A percentile compares a stretch with the other conserved stretches of the same genome.
Conservation (phyloP, 1,140 invertebrate species). For the Drosophila bipectinata region DNA sequence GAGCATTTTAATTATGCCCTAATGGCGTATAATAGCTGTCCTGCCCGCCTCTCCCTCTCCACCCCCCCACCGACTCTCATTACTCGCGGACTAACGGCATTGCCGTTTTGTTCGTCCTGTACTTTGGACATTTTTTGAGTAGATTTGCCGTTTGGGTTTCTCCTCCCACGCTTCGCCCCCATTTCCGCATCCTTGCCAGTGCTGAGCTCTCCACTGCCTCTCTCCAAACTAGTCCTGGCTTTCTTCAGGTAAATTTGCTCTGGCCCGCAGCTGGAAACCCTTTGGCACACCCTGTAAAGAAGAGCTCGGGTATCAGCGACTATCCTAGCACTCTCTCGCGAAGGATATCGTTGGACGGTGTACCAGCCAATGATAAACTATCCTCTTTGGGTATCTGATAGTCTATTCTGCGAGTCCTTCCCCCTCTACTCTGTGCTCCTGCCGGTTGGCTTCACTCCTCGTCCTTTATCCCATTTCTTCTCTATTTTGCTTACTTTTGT, state of each 20-base stretch:
- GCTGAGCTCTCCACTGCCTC: too few species aligned
- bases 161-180: neutral
- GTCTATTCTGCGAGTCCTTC: neutral
- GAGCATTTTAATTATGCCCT: constrained; percentile 83
- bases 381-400: too few species aligned
- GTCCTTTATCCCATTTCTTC: constrained; percentile 4
- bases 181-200: too few species aligned
- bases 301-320: neutral
- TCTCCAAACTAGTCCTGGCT: neutral
- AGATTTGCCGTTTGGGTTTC: constrained; percentile 31
- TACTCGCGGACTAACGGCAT: constrained; percentile 45
- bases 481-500: constrained; percentile 65
- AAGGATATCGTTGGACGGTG: too few species aligned
- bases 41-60: neutral
- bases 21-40: constrained; percentile 79
- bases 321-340: too few species aligned
- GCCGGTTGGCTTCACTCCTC: constrained; percentile 18
- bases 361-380: too few species aligned
- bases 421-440: constrained; percentile 5
- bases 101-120: constrained; percentile 32
- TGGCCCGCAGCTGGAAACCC: constrained; percentile 56
- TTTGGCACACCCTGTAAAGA: constrained; percentile 22
- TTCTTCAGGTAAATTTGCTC: constrained; percentile 74
- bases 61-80: constrained; percentile 27
- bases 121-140: constrained; percentile 65